Base-by-base conservation (phyloP, 2,888 invertebrate species). In the Cactoblastis cactorum region DNA sequence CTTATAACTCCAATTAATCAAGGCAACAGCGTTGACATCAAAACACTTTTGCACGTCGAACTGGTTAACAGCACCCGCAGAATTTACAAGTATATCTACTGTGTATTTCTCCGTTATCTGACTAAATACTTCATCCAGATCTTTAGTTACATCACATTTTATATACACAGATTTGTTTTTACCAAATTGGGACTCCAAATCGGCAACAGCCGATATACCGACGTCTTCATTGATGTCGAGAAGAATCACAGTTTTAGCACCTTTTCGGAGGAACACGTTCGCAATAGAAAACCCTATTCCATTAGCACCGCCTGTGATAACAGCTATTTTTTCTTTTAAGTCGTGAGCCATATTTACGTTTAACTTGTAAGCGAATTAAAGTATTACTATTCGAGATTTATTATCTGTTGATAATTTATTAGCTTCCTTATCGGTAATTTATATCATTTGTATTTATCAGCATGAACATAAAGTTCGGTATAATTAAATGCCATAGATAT, bases 1-100 rank as follows among this genome's bases (percentile, higher is more conserved):
- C 22, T 91, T 72, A 8, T 24, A 41, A 14, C 8, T 24, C 41
- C 41, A 41, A 2, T 41, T 24, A 8, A 24, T 41, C 9, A 41
- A 12, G 9, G 41, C 41, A 2, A 24, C 24, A 12, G 14, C 24
- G 14, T 41, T 41, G 1, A 41, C 15, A 41, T 24, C 24, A 41
- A 41, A 24, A 24, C 14, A 14, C 14, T 14, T 41, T 41, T 41
- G 22, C 1, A 22, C 14, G 3, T 41, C 9, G 3, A 41, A 41
- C 9, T 24, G 24, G 14, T 41, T 14, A 8, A 9, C 8, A 9
- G 15, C 22, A 24, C 41, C 24, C 6, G 41, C 41, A 15, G 8
- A 8, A 9, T 41, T 24, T 1, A 41, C 41, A 24, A 41, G 22
- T 24, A 41, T 8, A 24, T 41, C 24, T 9, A 41, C 24, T 8